phyloP scores from a whole-genome alignment of 2,888 invertebrate genomes.

The Aphidius colemani region DNA sequence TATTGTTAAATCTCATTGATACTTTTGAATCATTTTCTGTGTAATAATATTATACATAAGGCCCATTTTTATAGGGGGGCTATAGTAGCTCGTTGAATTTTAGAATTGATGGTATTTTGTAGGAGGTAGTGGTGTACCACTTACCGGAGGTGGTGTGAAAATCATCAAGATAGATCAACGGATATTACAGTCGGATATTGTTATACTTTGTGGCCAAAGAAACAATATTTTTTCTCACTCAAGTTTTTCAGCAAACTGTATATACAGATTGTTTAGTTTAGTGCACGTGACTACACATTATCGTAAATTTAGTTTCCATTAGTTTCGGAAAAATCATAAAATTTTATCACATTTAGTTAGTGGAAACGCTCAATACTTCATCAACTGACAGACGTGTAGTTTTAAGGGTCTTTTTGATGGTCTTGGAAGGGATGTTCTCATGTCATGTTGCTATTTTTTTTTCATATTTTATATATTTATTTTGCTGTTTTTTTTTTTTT shows the following conservation, averaged over 20 bases:
- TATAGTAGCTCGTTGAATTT: no score
- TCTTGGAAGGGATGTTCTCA: background rate
- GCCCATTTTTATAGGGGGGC: no score
- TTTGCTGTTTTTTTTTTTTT: conserved; percentile 1
- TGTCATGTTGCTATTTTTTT: background rate
- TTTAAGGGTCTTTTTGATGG: background rate
- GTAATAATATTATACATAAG: no score
- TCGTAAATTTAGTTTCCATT: conserved; percentile 29
- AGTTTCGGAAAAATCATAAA: conserved; percentile 23
- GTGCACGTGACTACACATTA: conserved; percentile 26
- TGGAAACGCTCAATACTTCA: conserved; percentile 1
- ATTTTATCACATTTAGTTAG: background rate
- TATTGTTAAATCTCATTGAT: no score
- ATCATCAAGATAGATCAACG: conserved; percentile 24
- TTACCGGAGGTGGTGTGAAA: conserved; percentile 23
- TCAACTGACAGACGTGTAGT: background rate
- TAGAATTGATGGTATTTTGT: no score
- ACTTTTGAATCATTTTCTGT: no score
- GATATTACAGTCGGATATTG: conserved; percentile 30
- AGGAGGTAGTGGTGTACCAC: background rate
- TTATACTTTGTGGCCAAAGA: conserved; percentile 17
- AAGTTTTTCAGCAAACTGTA: background rate
- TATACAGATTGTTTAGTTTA: conserved; percentile 16
- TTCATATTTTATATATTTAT: background rate
- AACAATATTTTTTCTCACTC: no score